Evolutionary conservation across 2,888 invertebrate genomes (phyloP).

Genomic region (Alloscopus bannaensis): DNA sequence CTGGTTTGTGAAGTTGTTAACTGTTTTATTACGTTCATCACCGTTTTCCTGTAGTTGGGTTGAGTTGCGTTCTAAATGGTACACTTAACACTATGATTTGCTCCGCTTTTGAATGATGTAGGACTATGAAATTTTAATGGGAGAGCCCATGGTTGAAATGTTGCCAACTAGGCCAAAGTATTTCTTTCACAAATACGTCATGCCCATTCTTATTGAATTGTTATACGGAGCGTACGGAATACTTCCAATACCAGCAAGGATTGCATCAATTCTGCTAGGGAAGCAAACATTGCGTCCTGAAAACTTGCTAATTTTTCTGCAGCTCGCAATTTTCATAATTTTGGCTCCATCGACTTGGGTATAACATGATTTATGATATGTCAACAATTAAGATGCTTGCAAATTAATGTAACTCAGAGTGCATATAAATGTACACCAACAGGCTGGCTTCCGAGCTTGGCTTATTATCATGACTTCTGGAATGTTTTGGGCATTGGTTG

Average conservation of each 20-base stretch:
- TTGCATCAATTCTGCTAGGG: slow-evolving; percentile 48
- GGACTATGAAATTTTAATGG: slow-evolving; percentile 62
- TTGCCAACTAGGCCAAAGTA: slow-evolving; percentile 54
- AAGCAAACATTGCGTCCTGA: slow-evolving; percentile 50
- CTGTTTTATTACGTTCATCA: too few relatives aligned
- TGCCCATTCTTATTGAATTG: slow-evolving; percentile 54
- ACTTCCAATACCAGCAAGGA: slow-evolving; percentile 46
- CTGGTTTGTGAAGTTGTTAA: too few relatives aligned
- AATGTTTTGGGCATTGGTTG: slow-evolving; percentile 76
- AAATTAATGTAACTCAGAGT: not conserved
- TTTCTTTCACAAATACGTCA: slow-evolving; percentile 49
- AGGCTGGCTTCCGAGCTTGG: slow-evolving; percentile 67
- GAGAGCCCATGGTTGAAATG: slow-evolving; percentile 62
- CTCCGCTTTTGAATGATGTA: slow-evolving; percentile 20
- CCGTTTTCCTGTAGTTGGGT: too few relatives aligned
- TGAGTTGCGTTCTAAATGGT: too few relatives aligned
- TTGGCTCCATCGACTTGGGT: slow-evolving; percentile 55
- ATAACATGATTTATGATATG: slow-evolving; percentile 10
- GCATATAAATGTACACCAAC: too few relatives aligned
- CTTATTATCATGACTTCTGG: slow-evolving; percentile 59
- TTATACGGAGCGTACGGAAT: slow-evolving; percentile 54
- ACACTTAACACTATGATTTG: too few relatives aligned
- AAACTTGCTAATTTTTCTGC: slow-evolving; percentile 58
- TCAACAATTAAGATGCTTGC: not conserved
- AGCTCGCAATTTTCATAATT: slow-evolving; percentile 52